Evolutionary conservation across 2,113 vertebrate species (phyloP), one percentile per base, ranked within the genome.

Genomic region (Ammodramus savannarum): DNA sequence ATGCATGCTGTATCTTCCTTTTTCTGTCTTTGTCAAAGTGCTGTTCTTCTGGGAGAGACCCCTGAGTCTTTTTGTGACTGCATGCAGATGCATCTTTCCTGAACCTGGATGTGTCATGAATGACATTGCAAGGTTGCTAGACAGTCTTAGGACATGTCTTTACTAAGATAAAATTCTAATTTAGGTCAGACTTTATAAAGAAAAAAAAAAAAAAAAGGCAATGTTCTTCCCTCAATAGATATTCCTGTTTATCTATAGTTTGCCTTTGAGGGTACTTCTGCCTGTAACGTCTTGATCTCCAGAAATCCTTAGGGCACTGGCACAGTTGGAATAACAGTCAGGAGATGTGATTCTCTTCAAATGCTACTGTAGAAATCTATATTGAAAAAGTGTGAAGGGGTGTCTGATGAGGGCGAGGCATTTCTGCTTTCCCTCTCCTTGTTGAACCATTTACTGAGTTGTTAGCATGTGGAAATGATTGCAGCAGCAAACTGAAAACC

Each of bases 391-490:
- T 48, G 44, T 52, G 67, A 72, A 94, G 26, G 10, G 22, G 25
- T 26, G 9, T 39, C 44, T 76, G 46, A 31, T 49, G 4, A 41
- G 55, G 6, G 14, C 0, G 2, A 87, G 74, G 55, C 6, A 4
- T 68, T 95, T 76, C 52, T 91, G 78, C 58, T 15, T 76, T 75
- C 27, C 39, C 54, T 85, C 44, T 72, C 62, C 38, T 73, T 54
- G 46, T 8, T 83, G 72, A 93, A 39, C 48, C 55, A 23, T 43
- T 85, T 58, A 22, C 49, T 69, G 54, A 1, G 44, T 21, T 90
- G 82, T 85, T 69, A 87, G 62, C 90, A 93, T 83, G 55, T 94
- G 94, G 92, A 97, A 96, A 55, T 43, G 16, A 94, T 95, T 96
- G 78, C 85, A 93, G 49, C 79, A 90, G 85, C 79, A 80, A 88